phyloP scores from a whole-genome alignment of 64 coral and sea anemone species.

The Pocillopora verrucosa region DNA sequence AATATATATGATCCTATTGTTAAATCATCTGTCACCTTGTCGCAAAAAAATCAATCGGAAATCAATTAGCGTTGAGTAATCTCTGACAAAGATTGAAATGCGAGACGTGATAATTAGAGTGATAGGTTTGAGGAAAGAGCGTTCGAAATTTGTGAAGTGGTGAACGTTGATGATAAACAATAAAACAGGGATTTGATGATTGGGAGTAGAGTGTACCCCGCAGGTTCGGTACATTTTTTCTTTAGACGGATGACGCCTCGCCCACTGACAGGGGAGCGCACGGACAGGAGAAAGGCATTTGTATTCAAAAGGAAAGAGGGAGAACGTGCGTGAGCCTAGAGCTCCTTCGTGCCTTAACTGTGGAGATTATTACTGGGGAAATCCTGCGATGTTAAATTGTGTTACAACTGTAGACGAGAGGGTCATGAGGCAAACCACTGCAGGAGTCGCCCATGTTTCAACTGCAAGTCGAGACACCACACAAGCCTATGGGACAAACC shows the following conservation, averaged over 20 bases:
- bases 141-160: no score
- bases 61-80: no score
- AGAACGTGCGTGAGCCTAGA: neutral
- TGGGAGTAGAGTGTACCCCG: no score
- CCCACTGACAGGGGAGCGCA: neutral
- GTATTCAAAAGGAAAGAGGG: constrained; percentile 29
- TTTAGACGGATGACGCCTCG: constrained; percentile 49
- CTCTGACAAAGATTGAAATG: no score
- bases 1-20: no score
- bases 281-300: constrained; percentile 36
- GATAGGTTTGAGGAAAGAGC: no score
- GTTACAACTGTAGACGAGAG: constrained; percentile 48
- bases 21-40: no score
- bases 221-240: no score
- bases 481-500: constrained; percentile 48
- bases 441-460: neutral
- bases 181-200: no score
- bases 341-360: constrained; percentile 45
- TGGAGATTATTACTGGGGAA: constrained; percentile 34
- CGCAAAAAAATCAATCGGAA: no score
- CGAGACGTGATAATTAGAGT: no score
- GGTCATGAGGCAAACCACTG: constrained; percentile 58
- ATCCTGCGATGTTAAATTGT: constrained; percentile 25
- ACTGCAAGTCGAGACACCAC: constrained; percentile 67
- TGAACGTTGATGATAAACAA: no score